Evolutionary conservation across 2,113 vertebrate genomes (phyloP).

Genomic region (Argyrosomus japonicus): DNA sequence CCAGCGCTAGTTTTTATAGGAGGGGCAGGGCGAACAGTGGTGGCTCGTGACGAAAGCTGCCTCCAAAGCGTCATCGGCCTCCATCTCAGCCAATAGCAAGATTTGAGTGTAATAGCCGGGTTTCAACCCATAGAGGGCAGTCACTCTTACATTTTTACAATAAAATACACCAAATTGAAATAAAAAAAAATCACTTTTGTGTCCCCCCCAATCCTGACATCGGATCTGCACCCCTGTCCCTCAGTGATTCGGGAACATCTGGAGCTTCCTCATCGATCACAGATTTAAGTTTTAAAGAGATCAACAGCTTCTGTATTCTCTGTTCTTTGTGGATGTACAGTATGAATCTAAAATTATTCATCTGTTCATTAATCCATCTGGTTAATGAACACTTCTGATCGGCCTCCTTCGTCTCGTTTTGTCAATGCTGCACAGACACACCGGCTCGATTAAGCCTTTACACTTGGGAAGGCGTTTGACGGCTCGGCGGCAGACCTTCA

Average conservation of each 20-base stretch:
- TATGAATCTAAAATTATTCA: background rate
- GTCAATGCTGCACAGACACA: constrained; percentile 26
- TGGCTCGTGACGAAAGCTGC: no score
- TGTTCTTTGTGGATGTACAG: background rate
- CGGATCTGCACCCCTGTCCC: no score
- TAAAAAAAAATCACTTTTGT: no score
- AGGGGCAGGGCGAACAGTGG: no score
- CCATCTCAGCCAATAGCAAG: no score
- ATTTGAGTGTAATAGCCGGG: no score
- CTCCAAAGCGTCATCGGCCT: no score
- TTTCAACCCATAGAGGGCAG: no score
- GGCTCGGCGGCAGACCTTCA: background rate
- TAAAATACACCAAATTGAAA: no score
- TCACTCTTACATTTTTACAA: no score
- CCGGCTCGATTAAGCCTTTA: constrained; percentile 26
- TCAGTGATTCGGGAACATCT: background rate
- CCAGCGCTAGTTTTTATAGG: no score
- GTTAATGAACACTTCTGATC: background rate
- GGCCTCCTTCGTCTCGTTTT: background rate
- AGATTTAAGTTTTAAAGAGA: background rate
- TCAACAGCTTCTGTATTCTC: background rate
- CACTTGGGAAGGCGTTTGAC: background rate
- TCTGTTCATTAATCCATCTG: background rate
- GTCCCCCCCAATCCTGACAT: no score
- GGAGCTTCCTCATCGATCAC: background rate